Percentiles rank a stretch among this genome's conserved stretches.
These are phyloP conservation scores for Dunckerocampus dactyliophorus DNA, from an alignment of 2,113 vertebrate genomes.

Conservation along the genomic window DNA sequence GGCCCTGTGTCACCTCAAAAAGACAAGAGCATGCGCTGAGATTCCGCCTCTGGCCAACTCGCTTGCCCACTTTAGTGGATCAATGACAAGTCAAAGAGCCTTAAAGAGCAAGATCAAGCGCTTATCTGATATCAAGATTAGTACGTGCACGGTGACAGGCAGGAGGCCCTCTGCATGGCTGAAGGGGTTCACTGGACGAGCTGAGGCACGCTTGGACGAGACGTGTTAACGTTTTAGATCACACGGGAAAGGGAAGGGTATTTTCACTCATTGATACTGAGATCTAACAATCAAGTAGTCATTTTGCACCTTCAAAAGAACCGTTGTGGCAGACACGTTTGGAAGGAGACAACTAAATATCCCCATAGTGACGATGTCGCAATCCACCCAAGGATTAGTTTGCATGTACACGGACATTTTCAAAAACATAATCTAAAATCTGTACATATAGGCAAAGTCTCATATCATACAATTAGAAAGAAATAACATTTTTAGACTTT, in stretches of 20 bases:
- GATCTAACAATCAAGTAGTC: slow-evolving; percentile 49
- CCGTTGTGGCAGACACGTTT: slow-evolving; percentile 7
- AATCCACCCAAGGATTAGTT: too few relatives aligned
- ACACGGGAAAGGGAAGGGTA: slow-evolving; percentile 56
- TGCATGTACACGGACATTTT: too few relatives aligned
- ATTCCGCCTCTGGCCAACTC: slow-evolving; percentile 38
- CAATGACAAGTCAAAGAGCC: slow-evolving; percentile 57
- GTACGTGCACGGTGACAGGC: slow-evolving; percentile 43
- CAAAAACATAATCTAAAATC: too few relatives aligned
- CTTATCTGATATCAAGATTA: slow-evolving; percentile 56
- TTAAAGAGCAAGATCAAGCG: slow-evolving; percentile 57
- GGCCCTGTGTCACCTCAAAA: slow-evolving; percentile 33
- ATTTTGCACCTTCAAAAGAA: slow-evolving; percentile 57
- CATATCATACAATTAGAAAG: not conserved
- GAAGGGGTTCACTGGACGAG: slow-evolving; percentile 37
- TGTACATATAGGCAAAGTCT: not conserved
- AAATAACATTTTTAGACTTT: not conserved
- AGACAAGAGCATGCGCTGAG: slow-evolving; percentile 17
- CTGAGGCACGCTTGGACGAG: slow-evolving; percentile 44
- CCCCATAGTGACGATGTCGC: not conserved
- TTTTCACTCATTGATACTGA: slow-evolving; percentile 56
- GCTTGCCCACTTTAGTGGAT: slow-evolving; percentile 46
- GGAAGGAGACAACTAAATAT: slow-evolving; percentile 34
- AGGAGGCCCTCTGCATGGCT: slow-evolving; percentile 40
- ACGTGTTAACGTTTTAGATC: slow-evolving; percentile 39